Evolutionary conservation across 2,888 invertebrate species (phyloP).

Genomic region (Podotricha telesiphe): DNA sequence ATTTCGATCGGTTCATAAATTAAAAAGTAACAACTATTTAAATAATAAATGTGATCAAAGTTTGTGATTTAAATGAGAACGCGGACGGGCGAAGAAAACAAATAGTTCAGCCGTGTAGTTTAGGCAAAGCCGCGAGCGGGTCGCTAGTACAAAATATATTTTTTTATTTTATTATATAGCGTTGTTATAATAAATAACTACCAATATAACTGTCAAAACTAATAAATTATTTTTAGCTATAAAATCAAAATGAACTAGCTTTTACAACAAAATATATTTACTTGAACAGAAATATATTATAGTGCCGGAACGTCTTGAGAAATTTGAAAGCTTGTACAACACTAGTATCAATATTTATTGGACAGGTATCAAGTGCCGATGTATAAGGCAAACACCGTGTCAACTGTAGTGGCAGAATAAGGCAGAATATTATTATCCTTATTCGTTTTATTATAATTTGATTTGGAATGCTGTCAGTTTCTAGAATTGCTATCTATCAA

Average conservation of each 20-base stretch:
- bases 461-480: slow-evolving; percentile 14
- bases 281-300: neutral
- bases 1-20: too few species aligned
- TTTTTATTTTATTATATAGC: too few species aligned
- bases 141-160: too few species aligned
- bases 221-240: neutral
- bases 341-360: slow-evolving; percentile 32
- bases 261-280: neutral
- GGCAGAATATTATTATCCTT: slow-evolving; percentile 25
- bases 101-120: too few species aligned
- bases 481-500: neutral
- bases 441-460: slow-evolving; percentile 12
- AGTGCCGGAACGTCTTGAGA: slow-evolving; percentile 10
- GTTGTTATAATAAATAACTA: neutral
- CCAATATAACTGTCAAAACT: neutral
- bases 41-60: too few species aligned
- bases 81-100: too few species aligned
- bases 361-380: slow-evolving; percentile 25
- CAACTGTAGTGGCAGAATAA: slow-evolving; percentile 16
- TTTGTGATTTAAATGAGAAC: too few species aligned
- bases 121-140: too few species aligned
- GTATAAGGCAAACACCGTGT: slow-evolving; percentile 28
- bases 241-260: neutral
- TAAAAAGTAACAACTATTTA: too few species aligned
- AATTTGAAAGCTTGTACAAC: slow-evolving; percentile 15